Evolutionary conservation across 2,888 invertebrate genomes (phyloP), one percentile per base, ranked within the genome.

Genomic region (Chalcis sispes): DNA sequence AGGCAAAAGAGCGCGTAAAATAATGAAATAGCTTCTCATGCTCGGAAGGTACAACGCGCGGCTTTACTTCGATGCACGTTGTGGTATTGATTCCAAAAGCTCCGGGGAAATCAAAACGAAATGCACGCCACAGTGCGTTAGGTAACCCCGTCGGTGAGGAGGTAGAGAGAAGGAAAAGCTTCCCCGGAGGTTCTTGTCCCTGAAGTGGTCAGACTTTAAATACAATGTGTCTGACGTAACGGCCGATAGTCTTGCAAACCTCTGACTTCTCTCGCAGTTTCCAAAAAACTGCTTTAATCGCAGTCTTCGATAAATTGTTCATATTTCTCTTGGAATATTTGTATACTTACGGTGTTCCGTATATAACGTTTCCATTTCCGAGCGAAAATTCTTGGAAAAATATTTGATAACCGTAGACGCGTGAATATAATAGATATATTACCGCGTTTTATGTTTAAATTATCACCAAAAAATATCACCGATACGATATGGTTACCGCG

Each of bases 71-170:
- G 64, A 8, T 62, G 48, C 46, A 32, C 27, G 52, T 52, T 54
- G 64, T 32, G 72, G 46, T 77, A 77, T 77, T 66, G 74, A 77
- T 71, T 74, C 56, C 42, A 48, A 46, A 18, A 18, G 29, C 73
- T 46, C 59, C 23, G 15, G 77, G 61, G 66, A 74, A 77, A 74
- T 77, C 74, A 61, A 61, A 54, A 66, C 46, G 59, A 71, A 77
- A 71, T 67, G 73, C 64, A 61, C 25, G 29, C n/a, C 23, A 13
- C 29, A 29, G 58, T 18, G 67, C 46, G 75, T 71, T 71, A 56
- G 59, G 69, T 64, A 69, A 52, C 40, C 56, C 46, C 36, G 36
- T 5, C 40, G 36, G 2, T 13, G 4, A 25, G 18, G n/a, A 25
- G 32, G 27, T 13, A 36, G 20, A 40, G 54, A 10, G 29, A 3